Percentiles rank a stretch among this genome's conserved stretches.
Evolutionary conservation across 2,888 invertebrate genomes (phyloP).

Genomic region (Aradus depressus): DNA sequence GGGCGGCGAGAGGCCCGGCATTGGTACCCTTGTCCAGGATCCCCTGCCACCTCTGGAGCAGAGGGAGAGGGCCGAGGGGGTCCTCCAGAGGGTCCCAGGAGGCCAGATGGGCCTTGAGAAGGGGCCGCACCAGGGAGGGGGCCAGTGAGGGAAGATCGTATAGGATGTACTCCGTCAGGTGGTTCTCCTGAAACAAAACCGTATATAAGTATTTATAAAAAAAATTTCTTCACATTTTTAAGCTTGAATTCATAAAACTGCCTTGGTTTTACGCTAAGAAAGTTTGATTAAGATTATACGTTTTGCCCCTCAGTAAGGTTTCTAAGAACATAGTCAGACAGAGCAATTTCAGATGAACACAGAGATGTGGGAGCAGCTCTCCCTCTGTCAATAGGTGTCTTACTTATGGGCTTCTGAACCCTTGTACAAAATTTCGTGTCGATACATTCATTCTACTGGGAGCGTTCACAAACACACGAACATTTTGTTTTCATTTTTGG

Average conservation of each 20-base stretch:
- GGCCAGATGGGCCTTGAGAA: constrained; percentile 61
- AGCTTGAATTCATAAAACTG: background rate
- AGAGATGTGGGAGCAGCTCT: no score
- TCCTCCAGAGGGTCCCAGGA: constrained; percentile 68
- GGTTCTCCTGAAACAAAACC: constrained; percentile 43
- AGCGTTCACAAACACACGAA: no score
- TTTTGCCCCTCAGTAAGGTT: no score
- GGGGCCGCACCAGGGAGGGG: constrained; percentile 69
- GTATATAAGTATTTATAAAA: background rate
- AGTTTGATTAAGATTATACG: constrained; percentile 11
- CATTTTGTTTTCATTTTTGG: no score
- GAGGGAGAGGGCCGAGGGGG: constrained; percentile 51
- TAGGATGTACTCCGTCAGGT: constrained; percentile 65
- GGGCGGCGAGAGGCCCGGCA: constrained; percentile 34
- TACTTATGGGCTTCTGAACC: no score
- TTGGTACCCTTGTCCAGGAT: constrained; percentile 41
- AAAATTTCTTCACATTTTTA: background rate
- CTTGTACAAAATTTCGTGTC: no score
- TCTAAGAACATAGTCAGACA: no score
- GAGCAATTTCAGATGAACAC: no score
- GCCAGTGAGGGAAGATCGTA: constrained; percentile 76
- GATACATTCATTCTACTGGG: no score
- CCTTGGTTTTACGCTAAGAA: constrained; percentile 16
- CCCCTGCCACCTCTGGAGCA: constrained; percentile 59
- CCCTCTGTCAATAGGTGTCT: no score